A percentile compares a stretch with the other conserved stretches of the same genome.
These are phyloP conservation scores for Tetraodon nigroviridis DNA, from an alignment of 2,113 vertebrate genomes.

Conservation along the genomic window DNA sequence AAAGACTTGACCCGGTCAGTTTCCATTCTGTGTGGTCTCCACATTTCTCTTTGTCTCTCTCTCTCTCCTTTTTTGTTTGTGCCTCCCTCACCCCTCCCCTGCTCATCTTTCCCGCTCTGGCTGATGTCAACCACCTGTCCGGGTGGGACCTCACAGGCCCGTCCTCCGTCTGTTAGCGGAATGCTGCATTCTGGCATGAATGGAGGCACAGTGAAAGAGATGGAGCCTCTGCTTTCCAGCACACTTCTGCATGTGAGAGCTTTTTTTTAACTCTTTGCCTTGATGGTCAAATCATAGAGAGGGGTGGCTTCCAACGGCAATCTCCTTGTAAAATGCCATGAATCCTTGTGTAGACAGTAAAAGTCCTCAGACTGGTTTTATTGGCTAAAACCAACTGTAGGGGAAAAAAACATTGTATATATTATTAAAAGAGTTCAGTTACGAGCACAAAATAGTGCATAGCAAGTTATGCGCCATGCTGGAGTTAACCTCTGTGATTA, in stretches of 20 bases:
- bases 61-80: conserved; percentile 20
- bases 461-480: conserved; percentile 31
- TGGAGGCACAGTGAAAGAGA: conserved; percentile 52
- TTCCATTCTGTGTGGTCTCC: conserved; percentile 66
- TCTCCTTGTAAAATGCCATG: conserved; percentile 1
- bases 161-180: conserved; percentile 64
- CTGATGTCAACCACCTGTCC: conserved; percentile 72
- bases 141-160: conserved; percentile 66
- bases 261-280: conserved; percentile 40
- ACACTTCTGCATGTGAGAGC: conserved; percentile 24
- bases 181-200: conserved; percentile 52
- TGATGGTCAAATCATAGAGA: conserved; percentile 8
- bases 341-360: conserved; percentile 1
- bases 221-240: conserved; percentile 39
- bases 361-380: conserved; percentile 10
- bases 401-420: conserved; percentile 5
- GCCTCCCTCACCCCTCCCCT: conserved; percentile 22
- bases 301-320: conserved; percentile 32
- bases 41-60: conserved; percentile 45
- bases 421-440: neutral
- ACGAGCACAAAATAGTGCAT: conserved; percentile 36
- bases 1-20: conserved; percentile 45
- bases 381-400: conserved; percentile 4
- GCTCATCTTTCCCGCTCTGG: conserved; percentile 8
- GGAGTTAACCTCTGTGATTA: conserved; percentile 33